A percentile compares a stretch with the other conserved stretches of the same genome.
Conservation (phyloP, 2,113 vertebrate species). For the Gadus macrocephalus region DNA sequence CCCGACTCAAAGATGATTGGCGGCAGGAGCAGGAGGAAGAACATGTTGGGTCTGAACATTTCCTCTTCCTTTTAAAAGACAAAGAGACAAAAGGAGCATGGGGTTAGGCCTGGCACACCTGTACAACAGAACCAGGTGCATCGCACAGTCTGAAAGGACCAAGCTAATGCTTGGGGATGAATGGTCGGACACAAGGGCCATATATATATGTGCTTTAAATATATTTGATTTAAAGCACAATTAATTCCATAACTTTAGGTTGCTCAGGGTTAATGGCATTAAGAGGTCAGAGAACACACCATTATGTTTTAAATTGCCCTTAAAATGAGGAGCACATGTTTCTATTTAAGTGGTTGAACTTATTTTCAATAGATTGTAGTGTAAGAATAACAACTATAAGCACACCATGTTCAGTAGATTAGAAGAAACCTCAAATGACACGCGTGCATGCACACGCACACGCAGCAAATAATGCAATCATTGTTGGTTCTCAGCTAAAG, state of each 20-base stretch:
- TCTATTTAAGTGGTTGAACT: no score
- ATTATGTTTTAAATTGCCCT: no score
- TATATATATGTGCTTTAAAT: not conserved
- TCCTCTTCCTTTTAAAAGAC: slow-evolving; percentile 84
- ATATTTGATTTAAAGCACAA: not conserved
- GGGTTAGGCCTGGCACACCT: not conserved
- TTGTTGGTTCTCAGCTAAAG: slow-evolving; percentile 56
- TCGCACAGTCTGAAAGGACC: not conserved
- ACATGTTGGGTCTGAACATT: slow-evolving; percentile 99
- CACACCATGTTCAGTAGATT: no score
- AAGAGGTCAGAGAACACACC: no score
- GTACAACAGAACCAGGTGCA: not conserved
- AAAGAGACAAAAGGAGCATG: not conserved
- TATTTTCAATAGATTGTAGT: no score
- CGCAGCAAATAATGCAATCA: slow-evolving; percentile 57
- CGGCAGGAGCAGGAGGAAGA: slow-evolving; percentile 94
- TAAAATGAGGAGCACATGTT: no score
- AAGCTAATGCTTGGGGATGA: not conserved
- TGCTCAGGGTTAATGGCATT: no score
- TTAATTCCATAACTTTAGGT: no score
- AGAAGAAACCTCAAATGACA: no score
- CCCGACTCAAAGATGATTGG: slow-evolving; percentile 99
- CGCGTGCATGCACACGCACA: not conserved
- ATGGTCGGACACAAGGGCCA: not conserved
- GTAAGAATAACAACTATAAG: no score